A percentile compares a stretch with the other conserved stretches of the same genome.
phyloP scores from a whole-genome alignment of 2,113 vertebrate genomes.

The Trogon surrucura region DNA sequence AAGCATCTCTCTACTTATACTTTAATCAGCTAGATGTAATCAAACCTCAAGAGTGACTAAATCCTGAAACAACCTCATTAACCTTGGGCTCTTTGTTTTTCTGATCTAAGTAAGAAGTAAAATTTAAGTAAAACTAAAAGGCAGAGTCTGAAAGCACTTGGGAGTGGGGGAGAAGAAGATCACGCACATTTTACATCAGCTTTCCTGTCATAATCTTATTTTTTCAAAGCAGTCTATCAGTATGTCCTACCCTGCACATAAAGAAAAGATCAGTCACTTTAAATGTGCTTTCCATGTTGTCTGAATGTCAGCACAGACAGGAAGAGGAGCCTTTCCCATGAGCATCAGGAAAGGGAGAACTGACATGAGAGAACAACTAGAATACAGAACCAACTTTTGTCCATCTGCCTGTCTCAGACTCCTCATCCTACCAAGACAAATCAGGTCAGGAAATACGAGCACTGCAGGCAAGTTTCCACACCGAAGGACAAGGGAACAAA shows the following conservation, averaged over 20 bases:
- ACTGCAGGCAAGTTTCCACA: neutral
- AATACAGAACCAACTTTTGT: neutral
- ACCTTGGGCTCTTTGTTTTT: neutral
- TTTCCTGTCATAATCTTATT: neutral
- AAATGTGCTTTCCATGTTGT: neutral
- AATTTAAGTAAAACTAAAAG: neutral
- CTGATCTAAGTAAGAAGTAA: neutral
- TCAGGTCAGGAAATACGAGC: neutral
- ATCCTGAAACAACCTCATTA: neutral
- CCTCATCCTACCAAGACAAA: neutral
- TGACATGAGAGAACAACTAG: neutral
- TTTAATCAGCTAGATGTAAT: neutral
- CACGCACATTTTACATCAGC: neutral
- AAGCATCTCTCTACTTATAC: neutral
- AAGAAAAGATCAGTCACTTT: neutral
- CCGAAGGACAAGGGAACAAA: neutral
- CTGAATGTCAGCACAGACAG: neutral
- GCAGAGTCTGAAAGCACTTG: neutral
- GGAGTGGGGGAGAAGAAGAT: neutral
- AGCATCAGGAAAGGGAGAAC: neutral
- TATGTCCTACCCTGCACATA: neutral
- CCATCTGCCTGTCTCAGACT: neutral
- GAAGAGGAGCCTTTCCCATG: neutral
- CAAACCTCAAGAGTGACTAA: neutral
- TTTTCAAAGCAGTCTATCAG: neutral